A percentile compares a stretch with the other conserved stretches of the same genome.
Evolutionary conservation across 2,113 vertebrate species (phyloP).

Genomic region (Porphyrio hochstetteri): DNA sequence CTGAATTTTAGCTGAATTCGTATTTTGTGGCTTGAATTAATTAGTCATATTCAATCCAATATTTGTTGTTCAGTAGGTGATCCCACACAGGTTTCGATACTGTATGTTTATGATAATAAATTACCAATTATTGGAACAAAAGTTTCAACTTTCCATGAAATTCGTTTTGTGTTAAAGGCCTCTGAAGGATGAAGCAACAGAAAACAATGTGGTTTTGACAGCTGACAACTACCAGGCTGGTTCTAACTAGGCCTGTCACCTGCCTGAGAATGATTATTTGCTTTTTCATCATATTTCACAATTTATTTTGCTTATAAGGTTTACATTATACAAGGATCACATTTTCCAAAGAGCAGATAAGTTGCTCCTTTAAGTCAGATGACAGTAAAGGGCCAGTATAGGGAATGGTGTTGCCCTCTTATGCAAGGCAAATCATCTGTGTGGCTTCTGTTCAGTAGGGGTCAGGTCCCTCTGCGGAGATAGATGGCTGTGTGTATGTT

Average conservation of each 20-base stretch:
- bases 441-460: not conserved
- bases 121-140: not conserved
- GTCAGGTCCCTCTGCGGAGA: not conserved
- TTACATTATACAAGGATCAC: not conserved
- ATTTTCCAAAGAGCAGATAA: not conserved
- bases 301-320: not conserved
- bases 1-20: no score
- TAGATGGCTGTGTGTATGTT: rapidly evolving
- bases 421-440: not conserved
- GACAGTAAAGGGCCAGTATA: not conserved
- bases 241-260: not conserved
- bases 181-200: not conserved
- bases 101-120: not conserved
- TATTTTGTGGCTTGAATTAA: not conserved
- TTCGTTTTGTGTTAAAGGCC: not conserved
- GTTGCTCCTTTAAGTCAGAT: not conserved
- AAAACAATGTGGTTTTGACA: not conserved
- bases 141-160: not conserved
- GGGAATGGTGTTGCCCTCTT: not conserved
- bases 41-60: not conserved
- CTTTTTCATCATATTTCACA: not conserved
- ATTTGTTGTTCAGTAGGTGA: not conserved
- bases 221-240: not conserved
- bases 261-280: not conserved
- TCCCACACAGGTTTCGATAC: not conserved